Evolutionary conservation across 2,113 vertebrate genomes (phyloP).

Genomic region (Telmatochromis brichardi): DNA sequence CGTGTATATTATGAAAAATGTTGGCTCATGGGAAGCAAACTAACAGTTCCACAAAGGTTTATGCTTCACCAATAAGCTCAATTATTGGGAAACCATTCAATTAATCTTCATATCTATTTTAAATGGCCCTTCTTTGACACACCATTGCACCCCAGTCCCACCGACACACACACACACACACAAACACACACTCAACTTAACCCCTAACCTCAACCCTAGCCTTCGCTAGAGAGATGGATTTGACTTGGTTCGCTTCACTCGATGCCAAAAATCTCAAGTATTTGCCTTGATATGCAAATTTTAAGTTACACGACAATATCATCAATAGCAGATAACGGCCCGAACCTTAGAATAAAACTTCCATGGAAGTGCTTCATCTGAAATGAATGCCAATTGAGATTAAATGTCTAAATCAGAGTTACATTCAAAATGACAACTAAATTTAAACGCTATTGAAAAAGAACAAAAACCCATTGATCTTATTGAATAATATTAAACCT

Average conservation of each 20-base stretch:
- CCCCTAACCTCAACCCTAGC: slow-evolving; percentile 26
- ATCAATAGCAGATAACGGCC: neutral
- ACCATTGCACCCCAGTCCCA: neutral
- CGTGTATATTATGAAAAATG: neutral
- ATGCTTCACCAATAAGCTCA: neutral
- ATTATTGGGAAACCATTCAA: neutral
- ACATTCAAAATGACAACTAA: neutral
- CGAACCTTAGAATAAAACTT: neutral
- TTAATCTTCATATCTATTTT: neutral
- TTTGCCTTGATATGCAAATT: slow-evolving; percentile 58
- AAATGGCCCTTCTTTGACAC: neutral
- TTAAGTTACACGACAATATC: slow-evolving; percentile 34
- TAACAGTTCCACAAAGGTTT: neutral
- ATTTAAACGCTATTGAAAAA: neutral
- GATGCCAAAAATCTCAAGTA: slow-evolving; percentile 13
- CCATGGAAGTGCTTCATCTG: neutral
- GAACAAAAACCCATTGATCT: neutral
- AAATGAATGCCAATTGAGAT: neutral
- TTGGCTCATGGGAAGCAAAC: neutral
- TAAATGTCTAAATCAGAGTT: neutral
- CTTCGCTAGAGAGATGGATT: slow-evolving; percentile 22
- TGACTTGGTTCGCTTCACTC: slow-evolving; percentile 39
- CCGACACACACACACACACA: neutral
- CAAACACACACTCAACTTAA: slow-evolving; percentile 11
- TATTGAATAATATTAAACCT: neutral